phyloP scores from a whole-genome alignment of 2,113 vertebrate genomes.

The Diglossa brunneiventris region DNA sequence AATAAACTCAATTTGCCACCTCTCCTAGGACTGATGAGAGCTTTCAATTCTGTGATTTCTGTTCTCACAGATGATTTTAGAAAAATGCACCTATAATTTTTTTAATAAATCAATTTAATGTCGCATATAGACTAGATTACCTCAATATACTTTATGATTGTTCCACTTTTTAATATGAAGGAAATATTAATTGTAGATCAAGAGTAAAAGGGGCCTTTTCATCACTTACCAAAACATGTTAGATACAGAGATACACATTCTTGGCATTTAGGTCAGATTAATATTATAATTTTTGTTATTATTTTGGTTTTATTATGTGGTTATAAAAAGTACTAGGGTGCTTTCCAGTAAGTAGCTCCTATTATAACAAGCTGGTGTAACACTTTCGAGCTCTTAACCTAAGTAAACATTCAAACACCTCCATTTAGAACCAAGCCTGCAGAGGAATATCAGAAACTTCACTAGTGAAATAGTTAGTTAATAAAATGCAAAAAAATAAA shows the following conservation, averaged over 20 bases:
- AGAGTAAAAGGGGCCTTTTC: neutral
- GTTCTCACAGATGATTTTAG: neutral
- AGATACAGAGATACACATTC: neutral
- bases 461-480: neutral
- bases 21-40: neutral
- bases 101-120: neutral
- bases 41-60: neutral
- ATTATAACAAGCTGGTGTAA: neutral
- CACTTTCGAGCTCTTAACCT: neutral
- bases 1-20: neutral
- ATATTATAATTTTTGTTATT: rapidly evolving
- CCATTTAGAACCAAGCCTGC: neutral
- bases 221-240: neutral
- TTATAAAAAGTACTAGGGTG: neutral
- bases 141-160: neutral
- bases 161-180: neutral
- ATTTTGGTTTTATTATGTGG: neutral
- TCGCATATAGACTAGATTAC: neutral
- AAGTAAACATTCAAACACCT: neutral
- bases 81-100: neutral
- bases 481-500: neutral
- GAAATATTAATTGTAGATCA: neutral
- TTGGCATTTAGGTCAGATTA: neutral
- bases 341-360: neutral
- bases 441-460: neutral